Evolutionary conservation across 1,140 invertebrate genomes (phyloP).

Genomic region (Lepeophtheirus salmonis): DNA sequence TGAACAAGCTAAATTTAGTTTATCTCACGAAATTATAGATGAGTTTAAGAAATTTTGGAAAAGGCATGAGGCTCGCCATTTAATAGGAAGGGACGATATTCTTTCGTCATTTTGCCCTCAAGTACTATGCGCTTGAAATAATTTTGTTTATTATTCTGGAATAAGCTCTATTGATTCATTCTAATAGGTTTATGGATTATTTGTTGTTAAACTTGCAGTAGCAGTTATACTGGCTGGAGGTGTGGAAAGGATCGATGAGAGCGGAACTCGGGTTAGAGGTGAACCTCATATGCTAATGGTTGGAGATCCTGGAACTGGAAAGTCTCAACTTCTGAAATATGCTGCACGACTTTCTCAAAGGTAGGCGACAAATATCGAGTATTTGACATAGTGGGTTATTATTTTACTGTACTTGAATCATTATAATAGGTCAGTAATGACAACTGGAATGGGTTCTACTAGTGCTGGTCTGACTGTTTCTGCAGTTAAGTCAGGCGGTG

Average conservation of each 20-base stretch:
- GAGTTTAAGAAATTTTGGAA: slow-evolving; percentile 57
- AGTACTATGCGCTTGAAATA: too few relatives aligned
- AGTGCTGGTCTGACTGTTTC: slow-evolving; percentile 71
- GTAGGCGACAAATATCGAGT: too few relatives aligned
- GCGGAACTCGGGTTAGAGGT: slow-evolving; percentile 40
- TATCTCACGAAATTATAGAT: slow-evolving; percentile 47
- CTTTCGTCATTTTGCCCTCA: slow-evolving; percentile 63
- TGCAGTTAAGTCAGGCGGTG: slow-evolving; percentile 45
- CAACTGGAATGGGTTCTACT: slow-evolving; percentile 64
- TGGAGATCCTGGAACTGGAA: slow-evolving; percentile 68
- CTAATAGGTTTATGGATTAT: slow-evolving; percentile 67
- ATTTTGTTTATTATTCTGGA: too few relatives aligned
- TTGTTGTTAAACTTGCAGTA: slow-evolving; percentile 64
- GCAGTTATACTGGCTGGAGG: slow-evolving; percentile 50
- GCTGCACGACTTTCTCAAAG: slow-evolving; percentile 49
- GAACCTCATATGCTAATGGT: slow-evolving; percentile 69
- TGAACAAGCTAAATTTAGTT: slow-evolving; percentile 35
- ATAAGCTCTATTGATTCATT: too few relatives aligned
- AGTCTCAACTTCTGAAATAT: slow-evolving; percentile 65
- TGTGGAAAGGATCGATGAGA: slow-evolving; percentile 35
- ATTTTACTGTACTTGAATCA: too few relatives aligned
- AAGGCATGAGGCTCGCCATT: slow-evolving; percentile 37
- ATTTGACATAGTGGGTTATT: too few relatives aligned
- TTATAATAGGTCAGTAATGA: slow-evolving; percentile 58
- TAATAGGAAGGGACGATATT: slow-evolving; percentile 56